These are phyloP conservation scores for Diaphora mendica DNA, from an alignment of 2,888 invertebrate species.

Conservation along the genomic window DNA sequence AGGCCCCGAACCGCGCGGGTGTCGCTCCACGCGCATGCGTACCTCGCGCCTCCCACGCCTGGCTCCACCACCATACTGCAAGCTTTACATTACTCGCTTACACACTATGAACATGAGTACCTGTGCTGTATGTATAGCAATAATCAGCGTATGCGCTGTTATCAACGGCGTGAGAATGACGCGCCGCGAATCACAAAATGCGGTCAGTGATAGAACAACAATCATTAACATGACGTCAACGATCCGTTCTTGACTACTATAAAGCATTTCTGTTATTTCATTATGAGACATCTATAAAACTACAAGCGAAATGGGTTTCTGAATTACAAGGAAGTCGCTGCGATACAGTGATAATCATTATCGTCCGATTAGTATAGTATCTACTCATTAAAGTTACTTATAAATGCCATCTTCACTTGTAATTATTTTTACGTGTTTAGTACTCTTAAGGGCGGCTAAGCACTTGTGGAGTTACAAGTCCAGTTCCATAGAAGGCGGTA, in stretches of 20 bases:
- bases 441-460: neutral
- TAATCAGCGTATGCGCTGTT: slow-evolving; percentile 53
- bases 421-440: neutral
- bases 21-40: slow-evolving; percentile 72
- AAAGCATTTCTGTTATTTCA: slow-evolving; percentile 15
- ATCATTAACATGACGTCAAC: slow-evolving; percentile 65
- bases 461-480: too few relatives aligned
- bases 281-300: slow-evolving; percentile 1
- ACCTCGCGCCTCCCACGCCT: slow-evolving; percentile 56
- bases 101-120: slow-evolving; percentile 37
- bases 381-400: neutral
- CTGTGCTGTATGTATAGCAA: slow-evolving; percentile 42
- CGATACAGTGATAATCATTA: neutral
- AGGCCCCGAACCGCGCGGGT: slow-evolving; percentile 55
- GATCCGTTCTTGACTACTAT: slow-evolving; percentile 24
- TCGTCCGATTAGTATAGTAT: neutral
- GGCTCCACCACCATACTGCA: slow-evolving; percentile 44
- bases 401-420: neutral
- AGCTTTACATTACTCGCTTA: slow-evolving; percentile 54
- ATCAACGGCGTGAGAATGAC: slow-evolving; percentile 48
- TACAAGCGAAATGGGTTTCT: neutral
- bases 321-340: neutral
- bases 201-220: slow-evolving; percentile 53
- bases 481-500: too few relatives aligned
- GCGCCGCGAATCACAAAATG: slow-evolving; percentile 36